Percentiles rank a stretch among this genome's conserved stretches.
Conservation (phyloP, 2,888 invertebrate genomes). For the Orthosia gracilis region DNA sequence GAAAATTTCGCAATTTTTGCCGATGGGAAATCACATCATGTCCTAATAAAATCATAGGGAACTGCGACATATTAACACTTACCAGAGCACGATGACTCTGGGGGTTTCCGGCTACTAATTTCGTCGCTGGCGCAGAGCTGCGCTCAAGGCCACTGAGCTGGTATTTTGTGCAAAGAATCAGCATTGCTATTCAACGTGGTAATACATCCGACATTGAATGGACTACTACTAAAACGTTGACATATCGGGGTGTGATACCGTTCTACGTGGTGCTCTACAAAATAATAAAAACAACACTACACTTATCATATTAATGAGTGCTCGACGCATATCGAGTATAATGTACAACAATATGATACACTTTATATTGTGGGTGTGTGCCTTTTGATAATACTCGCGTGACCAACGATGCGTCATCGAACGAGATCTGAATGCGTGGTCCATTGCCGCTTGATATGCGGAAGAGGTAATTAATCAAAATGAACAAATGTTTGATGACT, state of each 20-base stretch:
- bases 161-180: too few species aligned
- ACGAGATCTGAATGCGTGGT: neutral
- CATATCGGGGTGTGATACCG: neutral
- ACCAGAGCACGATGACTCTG: too few species aligned
- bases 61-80: too few species aligned
- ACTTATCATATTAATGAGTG: constrained; percentile 10
- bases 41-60: too few species aligned
- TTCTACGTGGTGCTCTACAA: neutral
- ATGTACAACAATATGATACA: constrained; percentile 8
- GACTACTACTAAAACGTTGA: too few species aligned
- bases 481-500: neutral
- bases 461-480: neutral
- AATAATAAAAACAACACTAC: constrained; percentile 9
- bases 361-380: constrained; percentile 16
- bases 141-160: too few species aligned
- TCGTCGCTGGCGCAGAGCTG: too few species aligned
- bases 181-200: too few species aligned
- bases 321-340: constrained; percentile 21
- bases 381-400: constrained; percentile 26
- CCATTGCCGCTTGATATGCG: neutral
- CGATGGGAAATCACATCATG: too few species aligned
- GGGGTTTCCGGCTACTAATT: too few species aligned
- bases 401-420: constrained; percentile 16
- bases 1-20: too few species aligned
- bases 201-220: too few species aligned